Base-by-base conservation (phyloP, 2,113 vertebrate genomes). In the Callocephalon fimbriatum region DNA sequence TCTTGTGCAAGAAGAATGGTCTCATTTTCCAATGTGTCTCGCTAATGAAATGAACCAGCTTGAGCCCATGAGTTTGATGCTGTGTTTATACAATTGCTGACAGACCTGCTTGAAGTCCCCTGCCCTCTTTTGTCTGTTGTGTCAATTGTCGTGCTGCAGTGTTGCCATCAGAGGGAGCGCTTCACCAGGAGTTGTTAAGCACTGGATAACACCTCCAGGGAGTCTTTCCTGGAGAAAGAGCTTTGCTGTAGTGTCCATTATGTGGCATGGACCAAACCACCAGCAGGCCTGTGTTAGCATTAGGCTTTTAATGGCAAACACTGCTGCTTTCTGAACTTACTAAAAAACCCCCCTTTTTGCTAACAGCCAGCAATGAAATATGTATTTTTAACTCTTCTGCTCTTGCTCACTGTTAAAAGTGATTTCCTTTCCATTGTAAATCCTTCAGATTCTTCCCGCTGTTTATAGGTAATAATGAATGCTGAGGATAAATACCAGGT, bases 1-100 rank as follows among this genome's bases (percentile, higher is more conserved):
- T 62, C 53, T 83, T 50, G 31, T 65, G 68, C 19, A 21, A n/a
- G 54, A 67, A 31, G 62, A 35, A 14, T 7, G 19, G 21, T 82
- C 63, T 51, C 32, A 10, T 86, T 87, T 86, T 45, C 67, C 71
- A 61, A 7, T 79, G 79, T 88, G 87, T 50, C 50, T 89, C 35
- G 10, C 62, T 56, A 25, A 53, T 38, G 94, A 72, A n/a, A 38
- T 18, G 80, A 47, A 91, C 15, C 87, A 72, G 77, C 84, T 83
- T 50, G 94, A 95, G 96, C 91, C 96, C 95, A 93, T 95, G 95
- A 95, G 92, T 93, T 96, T 90, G 90, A 76, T 50, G 76, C 80
- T 73, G 86, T 94, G 95, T 96, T 80, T 56, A 25, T 74, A 6
- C 82, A 71, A 10, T 74, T n/a, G 91, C 89, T 96, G 83, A 17